Evolutionary conservation across 2,888 invertebrate species (phyloP).

Genomic region (Mylabris sibirica): DNA sequence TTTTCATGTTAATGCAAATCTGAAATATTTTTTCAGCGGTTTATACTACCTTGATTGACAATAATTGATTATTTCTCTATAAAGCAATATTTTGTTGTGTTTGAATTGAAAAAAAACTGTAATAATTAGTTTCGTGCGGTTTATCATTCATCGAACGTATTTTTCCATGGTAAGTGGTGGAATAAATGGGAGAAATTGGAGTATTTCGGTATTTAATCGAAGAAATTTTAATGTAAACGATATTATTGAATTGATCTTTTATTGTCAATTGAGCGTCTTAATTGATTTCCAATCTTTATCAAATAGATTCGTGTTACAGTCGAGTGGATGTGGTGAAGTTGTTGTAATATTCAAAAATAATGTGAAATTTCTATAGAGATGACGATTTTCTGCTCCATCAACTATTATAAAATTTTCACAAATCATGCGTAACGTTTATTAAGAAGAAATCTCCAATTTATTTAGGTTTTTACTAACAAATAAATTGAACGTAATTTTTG

Average conservation of each 20-base stretch:
- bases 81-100: too few relatives aligned
- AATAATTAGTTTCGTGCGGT: not conserved
- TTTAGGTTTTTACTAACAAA: not conserved
- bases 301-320: not conserved
- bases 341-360: not conserved
- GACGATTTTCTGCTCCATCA: slow-evolving; percentile 4
- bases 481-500: not conserved
- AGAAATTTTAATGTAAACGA: not conserved
- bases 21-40: too few relatives aligned
- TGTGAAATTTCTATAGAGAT: slow-evolving; percentile 1
- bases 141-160: not conserved
- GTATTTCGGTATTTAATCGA: not conserved
- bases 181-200: not conserved
- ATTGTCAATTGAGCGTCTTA: not conserved
- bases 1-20: too few relatives aligned
- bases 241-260: not conserved
- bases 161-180: not conserved
- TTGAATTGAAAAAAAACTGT: not conserved
- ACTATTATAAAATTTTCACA: not conserved
- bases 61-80: too few relatives aligned
- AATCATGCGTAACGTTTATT: not conserved
- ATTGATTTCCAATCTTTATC: not conserved
- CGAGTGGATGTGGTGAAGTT: not conserved
- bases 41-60: too few relatives aligned
- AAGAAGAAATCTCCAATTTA: not conserved